A percentile compares a stretch with the other conserved stretches of the same genome.
These are phyloP conservation scores for Pachycephala philippinensis DNA, from an alignment of 2,113 vertebrate species.

Conservation along the genomic window DNA sequence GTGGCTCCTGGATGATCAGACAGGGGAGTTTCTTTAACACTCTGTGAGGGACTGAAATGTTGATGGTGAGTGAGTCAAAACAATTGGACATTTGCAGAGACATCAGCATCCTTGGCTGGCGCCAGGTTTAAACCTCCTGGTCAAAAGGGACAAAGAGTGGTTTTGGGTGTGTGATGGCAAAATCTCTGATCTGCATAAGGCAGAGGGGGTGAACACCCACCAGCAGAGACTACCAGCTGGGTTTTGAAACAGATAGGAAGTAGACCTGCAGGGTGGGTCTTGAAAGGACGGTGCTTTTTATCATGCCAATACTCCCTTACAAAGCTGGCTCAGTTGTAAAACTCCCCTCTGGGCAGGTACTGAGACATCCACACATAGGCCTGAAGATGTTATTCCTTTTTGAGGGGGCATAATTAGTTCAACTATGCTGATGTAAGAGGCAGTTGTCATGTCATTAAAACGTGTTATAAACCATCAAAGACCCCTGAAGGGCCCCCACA, in stretches of 20 bases:
- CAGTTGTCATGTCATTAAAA: neutral
- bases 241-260: neutral
- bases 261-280: neutral
- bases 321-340: neutral
- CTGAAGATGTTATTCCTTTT: neutral
- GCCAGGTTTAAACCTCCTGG: too few relatives aligned
- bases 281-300: neutral
- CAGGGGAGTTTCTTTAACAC: too few relatives aligned
- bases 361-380: neutral
- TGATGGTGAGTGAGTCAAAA: neutral
- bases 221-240: neutral
- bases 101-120: neutral
- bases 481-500: too few relatives aligned
- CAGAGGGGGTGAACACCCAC: fast-evolving
- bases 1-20: neutral
- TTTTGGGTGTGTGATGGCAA: neutral
- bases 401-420: neutral
- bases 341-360: neutral
- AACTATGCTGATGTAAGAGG: neutral
- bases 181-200: neutral
- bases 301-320: neutral
- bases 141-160: neutral
- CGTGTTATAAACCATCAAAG: neutral
- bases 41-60: neutral
- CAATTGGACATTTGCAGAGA: neutral